Base-by-base conservation (phyloP, 1,140 invertebrate species). In the Microplitis demolitor region DNA sequence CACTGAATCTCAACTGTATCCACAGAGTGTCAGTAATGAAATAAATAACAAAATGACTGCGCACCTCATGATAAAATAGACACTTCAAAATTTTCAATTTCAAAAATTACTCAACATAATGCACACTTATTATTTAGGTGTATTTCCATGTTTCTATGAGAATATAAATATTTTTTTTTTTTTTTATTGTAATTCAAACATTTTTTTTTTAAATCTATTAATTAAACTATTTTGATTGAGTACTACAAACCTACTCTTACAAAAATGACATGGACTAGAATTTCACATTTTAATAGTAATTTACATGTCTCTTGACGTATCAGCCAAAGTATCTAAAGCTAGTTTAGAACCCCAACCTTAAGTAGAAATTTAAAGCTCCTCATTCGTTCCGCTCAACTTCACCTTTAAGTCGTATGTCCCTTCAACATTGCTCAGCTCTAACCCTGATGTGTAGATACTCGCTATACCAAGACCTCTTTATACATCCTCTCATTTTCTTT, bases 291-390 rank as follows among this genome's bases (percentile, higher is more conserved):
- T 66, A 71, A 66, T 71, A 71, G 34, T 62, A 24, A 71, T 71
- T 71, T 71, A 53, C 62, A 71, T 71, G 61, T 70, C 54, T 51
- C 37, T 70, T 45, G 45, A 70, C 39, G 68, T 62, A 45, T 54
- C 58, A 51, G 5, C 11, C 60, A n/a, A 53, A 64, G 51, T 39
- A 50, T 71, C 35, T 45, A 37, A 34, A 66, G 35, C 31, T 35
- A 56, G 70, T 63, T 72, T 72, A 66, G 63, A 53, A 50, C 45
- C 51, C 35, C 16, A 16, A 37, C 51, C 35, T 72, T 72, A 61
- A 72, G 71, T 72, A 54, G 64, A 72, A 72, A 67, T 58, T 51
- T 72, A 67, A 67, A 72, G 71, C 64, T 31, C 60, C 69, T 62
- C 60, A 34, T 64, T 35, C 61, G 34, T 54, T n/a, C 53, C 31